A percentile compares a stretch with the other conserved stretches of the same genome.
These are phyloP conservation scores for Caligus rogercresseyi DNA, from an alignment of 1,140 invertebrate genomes.

Conservation along the genomic window DNA sequence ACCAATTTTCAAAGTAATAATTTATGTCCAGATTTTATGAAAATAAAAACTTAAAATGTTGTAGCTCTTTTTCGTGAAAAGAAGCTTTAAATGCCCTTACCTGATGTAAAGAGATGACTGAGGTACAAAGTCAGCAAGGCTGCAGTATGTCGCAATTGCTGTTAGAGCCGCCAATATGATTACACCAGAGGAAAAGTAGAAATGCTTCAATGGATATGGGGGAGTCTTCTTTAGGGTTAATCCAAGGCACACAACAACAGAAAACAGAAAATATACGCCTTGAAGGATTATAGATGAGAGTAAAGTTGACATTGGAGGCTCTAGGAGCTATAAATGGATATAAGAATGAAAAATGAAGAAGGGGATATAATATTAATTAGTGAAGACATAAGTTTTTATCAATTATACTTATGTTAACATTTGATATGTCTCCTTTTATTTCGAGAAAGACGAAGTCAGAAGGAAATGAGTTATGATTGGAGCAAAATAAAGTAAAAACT, in stretches of 20 bases:
- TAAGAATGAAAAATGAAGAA: neutral
- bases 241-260: neutral
- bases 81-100: neutral
- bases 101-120: neutral
- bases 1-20: too few relatives aligned
- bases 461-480: too few relatives aligned
- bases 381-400: too few relatives aligned
- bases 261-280: neutral
- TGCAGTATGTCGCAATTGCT: neutral
- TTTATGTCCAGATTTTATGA: too few relatives aligned
- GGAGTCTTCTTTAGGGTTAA: neutral
- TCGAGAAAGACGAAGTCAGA: too few relatives aligned
- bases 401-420: too few relatives aligned
- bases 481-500: too few relatives aligned
- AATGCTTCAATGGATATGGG: neutral
- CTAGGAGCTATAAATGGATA: neutral
- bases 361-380: too few relatives aligned
- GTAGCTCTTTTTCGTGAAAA: too few relatives aligned
- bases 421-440: too few relatives aligned
- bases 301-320: neutral
- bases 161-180: neutral
- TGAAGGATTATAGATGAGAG: neutral
- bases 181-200: neutral
- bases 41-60: too few relatives aligned
- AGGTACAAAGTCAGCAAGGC: neutral